Evolutionary conservation across 2,113 vertebrate genomes (phyloP).

Genomic region (Prolemur simus): DNA sequence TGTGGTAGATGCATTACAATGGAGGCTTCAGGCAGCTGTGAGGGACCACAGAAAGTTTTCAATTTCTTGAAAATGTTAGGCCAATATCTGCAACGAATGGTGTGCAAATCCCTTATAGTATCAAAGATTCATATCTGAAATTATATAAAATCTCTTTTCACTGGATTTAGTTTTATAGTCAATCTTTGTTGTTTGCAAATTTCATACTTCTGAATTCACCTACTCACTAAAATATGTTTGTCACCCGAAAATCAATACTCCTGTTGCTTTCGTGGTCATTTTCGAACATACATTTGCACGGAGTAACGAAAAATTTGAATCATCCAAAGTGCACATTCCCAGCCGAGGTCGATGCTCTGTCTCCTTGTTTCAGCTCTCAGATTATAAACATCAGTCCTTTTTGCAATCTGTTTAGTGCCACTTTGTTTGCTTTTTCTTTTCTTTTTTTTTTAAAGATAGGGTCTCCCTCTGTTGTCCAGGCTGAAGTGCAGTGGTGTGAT

Average conservation of each 20-base stretch:
- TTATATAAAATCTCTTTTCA: neutral
- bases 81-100: neutral
- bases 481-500: too few species aligned
- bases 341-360: neutral
- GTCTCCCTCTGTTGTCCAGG: too few species aligned
- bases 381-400: neutral
- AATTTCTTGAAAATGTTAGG: neutral
- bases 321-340: neutral
- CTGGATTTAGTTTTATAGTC: neutral
- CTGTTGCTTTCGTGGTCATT: neutral
- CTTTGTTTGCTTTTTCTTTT: neutral
- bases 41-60: neutral
- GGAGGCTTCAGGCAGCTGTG: neutral
- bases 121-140: neutral
- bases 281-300: neutral
- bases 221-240: neutral
- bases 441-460: neutral
- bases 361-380: neutral
- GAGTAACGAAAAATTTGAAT: neutral
- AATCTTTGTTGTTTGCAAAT: neutral
- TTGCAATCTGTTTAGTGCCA: neutral
- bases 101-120: neutral
- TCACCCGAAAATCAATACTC: neutral
- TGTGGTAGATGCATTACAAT: neutral
- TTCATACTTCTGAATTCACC: neutral